A percentile compares a stretch with the other conserved stretches of the same genome.
Evolutionary conservation across 1,140 invertebrate species (phyloP).

Genomic region (Aradophagus sp.): DNA sequence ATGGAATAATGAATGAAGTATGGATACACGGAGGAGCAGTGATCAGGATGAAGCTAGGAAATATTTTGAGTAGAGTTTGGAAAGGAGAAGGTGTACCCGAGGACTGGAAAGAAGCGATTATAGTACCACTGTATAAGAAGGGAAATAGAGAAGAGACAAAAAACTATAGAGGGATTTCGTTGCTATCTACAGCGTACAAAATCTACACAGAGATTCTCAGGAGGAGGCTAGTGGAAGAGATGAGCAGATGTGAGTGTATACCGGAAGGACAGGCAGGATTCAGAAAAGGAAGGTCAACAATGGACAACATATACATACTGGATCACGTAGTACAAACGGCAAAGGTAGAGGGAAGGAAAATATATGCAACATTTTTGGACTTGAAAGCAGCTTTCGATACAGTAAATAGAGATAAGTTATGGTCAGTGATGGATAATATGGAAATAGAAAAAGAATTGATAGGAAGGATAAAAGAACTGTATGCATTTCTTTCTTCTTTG

Average conservation of each 20-base stretch:
- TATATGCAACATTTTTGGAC: background rate
- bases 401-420: background rate
- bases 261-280: too few relatives aligned
- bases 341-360: background rate
- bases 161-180: constrained; percentile 1
- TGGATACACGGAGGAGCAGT: background rate
- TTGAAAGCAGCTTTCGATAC: background rate
- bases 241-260: too few relatives aligned
- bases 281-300: too few relatives aligned
- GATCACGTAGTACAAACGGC: background rate
- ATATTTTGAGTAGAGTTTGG: too few relatives aligned
- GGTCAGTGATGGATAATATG: background rate
- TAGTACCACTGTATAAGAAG: background rate
- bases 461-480: background rate
- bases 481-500: background rate
- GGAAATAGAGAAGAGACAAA: background rate
- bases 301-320: too few relatives aligned
- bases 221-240: background rate
- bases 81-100: too few relatives aligned
- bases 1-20: background rate
- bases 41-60: too few relatives aligned
- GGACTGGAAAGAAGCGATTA: too few relatives aligned
- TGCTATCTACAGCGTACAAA: background rate
- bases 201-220: background rate
- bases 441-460: background rate